Base-by-base conservation (phyloP, 2,113 vertebrate genomes). In the Grantiella picta region DNA sequence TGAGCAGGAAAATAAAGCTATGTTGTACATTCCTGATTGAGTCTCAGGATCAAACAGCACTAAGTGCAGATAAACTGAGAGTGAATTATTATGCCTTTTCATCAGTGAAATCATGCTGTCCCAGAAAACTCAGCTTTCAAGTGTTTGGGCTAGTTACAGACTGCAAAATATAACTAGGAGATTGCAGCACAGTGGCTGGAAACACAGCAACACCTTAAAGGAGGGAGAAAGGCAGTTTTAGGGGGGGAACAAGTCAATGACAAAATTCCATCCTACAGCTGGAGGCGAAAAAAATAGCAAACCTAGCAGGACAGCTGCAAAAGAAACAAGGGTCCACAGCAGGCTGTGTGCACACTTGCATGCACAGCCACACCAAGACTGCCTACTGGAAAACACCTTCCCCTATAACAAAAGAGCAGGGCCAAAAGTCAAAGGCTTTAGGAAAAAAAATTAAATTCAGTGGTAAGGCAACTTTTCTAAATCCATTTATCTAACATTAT, bases 261-360 rank as follows among this genome's bases (percentile, higher is more conserved):
- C 21, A 73, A 59, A 11, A 57, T 16, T 49, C 45, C n/a, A 23
- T 60, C 23, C 27, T 13, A 12, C 17, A 49, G 23, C 0, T 21
- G 40, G 47, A 53, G 13, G 18, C 47, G 35, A 35, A 50, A 6
- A 10, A 29, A 63, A 70, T 2, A 50, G 11, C 40, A 21, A 42
- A 21, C 4, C 42, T 20, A 54, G 47, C 0, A 82, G 44, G 19
- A 86, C 50, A 65, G 8, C 16, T 60, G 20, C 28, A 73, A 33
- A 54, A n/a, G n/a, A 64, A 73, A 20, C 1, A 1, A 12, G 7
- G 5, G 2, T 19, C 33, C 38, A 28, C 11, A 53, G 4, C n/a
- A 78, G 44, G 44, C 24, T 72, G 10, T 33, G 57, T 20, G 25
- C 47, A 31, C 31, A 25, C 45, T 10, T 21, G 35, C 22, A 40